phyloP scores from a whole-genome alignment of 2,797 vertebrate species.

The Cryptoprocta ferox region DNA sequence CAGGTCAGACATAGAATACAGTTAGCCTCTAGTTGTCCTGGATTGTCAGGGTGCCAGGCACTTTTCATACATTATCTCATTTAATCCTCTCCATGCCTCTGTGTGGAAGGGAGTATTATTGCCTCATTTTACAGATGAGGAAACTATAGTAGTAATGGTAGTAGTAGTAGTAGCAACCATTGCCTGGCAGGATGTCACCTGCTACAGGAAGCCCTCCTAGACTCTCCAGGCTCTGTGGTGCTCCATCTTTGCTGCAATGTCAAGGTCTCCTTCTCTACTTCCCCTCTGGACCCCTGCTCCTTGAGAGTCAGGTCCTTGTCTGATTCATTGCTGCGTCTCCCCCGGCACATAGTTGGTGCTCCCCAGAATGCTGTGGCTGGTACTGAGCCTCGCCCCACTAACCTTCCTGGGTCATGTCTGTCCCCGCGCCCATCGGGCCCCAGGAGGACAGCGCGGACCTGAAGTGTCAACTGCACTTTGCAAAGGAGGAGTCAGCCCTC shows the following conservation, averaged over 20 bases:
- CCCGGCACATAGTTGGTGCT: background rate
- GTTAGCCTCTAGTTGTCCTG: background rate
- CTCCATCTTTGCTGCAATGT: background rate
- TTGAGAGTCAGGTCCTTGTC: background rate
- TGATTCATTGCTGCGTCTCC: background rate
- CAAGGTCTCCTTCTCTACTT: background rate
- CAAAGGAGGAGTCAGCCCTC: conserved; percentile 97
- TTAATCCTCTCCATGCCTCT: background rate
- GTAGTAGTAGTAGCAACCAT: background rate
- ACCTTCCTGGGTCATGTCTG: background rate
- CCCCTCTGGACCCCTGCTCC: background rate
- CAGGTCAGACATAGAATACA: background rate
- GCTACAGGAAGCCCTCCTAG: background rate
- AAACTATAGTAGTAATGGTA: background rate
- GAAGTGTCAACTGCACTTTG: conserved; percentile 98
- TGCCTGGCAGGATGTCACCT: background rate
- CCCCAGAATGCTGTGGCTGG: background rate
- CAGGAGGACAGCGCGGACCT: conserved; percentile 98
- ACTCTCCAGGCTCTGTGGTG: background rate
- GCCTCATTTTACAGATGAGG: background rate
- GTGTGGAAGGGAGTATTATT: background rate
- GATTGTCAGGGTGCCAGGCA: background rate
- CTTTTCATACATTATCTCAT: background rate
- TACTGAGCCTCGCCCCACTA: background rate
- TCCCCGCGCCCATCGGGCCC: background rate